Base-by-base conservation (phyloP, 2,113 vertebrate species). In the Burhinus bistriatus region DNA sequence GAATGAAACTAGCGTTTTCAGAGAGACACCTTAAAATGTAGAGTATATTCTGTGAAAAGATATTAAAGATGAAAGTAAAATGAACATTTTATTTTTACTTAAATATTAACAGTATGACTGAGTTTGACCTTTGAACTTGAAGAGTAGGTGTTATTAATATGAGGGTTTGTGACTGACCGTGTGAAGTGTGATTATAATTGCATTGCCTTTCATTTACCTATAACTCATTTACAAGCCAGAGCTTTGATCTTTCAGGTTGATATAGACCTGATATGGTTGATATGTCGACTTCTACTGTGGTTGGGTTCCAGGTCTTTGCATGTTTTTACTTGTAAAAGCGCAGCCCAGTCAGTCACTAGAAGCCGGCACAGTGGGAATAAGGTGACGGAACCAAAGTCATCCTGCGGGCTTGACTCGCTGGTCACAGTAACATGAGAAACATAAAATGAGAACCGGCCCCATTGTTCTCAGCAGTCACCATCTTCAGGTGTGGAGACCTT, bases 401-500 rank as follows among this genome's bases (percentile, higher is more conserved):
- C 66, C 75, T 44, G 72, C 2, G 0, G 54, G 87, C 66, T 87
- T 0, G 1, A 81, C 64, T 78, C 5, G 1, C 58, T 85, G 77
- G 40, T 93, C 1, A 0, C 54, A 47, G 62, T 70, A 80, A 79
- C 5, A 4, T 19, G 36, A 80, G 92, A 90, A 93, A 73, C 26
- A 59, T 45, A 69, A 93, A 88, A 90, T 62, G 59, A 94, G 82
- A 92, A 54, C 44, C 4, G 5, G 44, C 34, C 11, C 29, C 3
- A 1, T 61, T 88, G n/a, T 93, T 90, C 71, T 88, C 16, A 0
- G 44, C 86, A 82, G 65, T 81, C 83, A 52, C 55, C 14, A 4
- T 93, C 65, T 94, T 61, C 89, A 94, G 73, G 83, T 96, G 62
- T 49, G 61, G 87, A 93, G 66, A 71, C 66, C 70, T 83, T 5